Evolutionary conservation across 2,113 vertebrate species (phyloP).

Genomic region (Sinocyclocheilus grahami): DNA sequence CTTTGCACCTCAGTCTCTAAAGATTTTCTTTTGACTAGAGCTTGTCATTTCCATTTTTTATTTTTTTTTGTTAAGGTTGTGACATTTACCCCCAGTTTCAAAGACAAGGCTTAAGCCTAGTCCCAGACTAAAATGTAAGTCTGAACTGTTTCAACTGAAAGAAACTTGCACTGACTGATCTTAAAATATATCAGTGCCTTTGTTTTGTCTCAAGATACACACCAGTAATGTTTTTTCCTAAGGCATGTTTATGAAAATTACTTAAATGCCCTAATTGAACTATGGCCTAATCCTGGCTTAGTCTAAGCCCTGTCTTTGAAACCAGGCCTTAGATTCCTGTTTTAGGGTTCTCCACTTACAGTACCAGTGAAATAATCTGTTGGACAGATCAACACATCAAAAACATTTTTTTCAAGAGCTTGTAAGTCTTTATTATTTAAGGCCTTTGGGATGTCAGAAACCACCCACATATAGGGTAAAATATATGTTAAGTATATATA

Average conservation of each 20-base stretch:
- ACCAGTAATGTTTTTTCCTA: no score
- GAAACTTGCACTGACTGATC: no score
- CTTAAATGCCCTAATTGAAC: no score
- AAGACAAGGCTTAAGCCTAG: no score
- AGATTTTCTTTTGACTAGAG: slow-evolving; percentile 14
- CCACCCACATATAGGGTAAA: neutral
- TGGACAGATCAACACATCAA: neutral
- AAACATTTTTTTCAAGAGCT: neutral
- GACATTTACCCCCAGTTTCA: neutral
- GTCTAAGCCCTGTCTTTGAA: no score
- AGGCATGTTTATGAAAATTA: no score
- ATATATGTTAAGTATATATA: neutral
- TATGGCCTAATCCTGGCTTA: no score
- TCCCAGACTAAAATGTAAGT: no score
- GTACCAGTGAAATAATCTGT: neutral
- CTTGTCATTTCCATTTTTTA: neutral
- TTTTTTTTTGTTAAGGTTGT: neutral
- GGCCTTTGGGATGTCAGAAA: neutral
- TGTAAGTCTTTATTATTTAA: neutral
- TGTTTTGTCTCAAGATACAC: no score
- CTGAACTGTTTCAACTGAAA: no score
- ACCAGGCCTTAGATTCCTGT: neutral
- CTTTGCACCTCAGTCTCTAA: neutral
- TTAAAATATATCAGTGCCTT: no score
- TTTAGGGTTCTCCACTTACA: neutral